These are phyloP conservation scores for Tetrapedia diversipes DNA, from an alignment of 2,888 invertebrate species.

Conservation along the genomic window DNA sequence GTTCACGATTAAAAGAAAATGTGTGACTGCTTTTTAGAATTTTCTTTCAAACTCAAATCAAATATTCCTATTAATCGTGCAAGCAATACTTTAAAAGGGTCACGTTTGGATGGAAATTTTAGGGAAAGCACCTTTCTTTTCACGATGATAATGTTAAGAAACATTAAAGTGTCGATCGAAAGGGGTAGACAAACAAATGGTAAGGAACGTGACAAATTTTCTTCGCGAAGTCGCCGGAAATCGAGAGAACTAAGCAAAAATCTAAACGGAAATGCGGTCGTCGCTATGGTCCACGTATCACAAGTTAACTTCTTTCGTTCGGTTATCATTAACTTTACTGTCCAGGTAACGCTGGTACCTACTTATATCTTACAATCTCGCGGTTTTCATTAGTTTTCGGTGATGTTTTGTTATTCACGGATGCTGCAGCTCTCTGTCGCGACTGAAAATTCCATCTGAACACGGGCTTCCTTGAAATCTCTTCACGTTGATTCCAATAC, in stretches of 20 bases:
- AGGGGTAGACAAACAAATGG: not conserved
- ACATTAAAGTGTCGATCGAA: not conserved
- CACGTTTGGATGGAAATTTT: too few relatives aligned
- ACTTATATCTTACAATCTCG: slow-evolving; percentile 18
- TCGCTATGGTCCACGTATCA: slow-evolving; percentile 60
- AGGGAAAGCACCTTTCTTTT: not conserved
- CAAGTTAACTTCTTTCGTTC: slow-evolving; percentile 39
- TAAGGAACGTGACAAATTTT: not conserved
- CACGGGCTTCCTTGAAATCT: not conserved
- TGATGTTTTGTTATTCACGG: slow-evolving; percentile 32
- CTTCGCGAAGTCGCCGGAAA: not conserved
- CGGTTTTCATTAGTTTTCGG: slow-evolving; percentile 2
- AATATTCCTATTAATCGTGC: not conserved
- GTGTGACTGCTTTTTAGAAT: not conserved
- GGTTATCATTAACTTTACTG: not conserved
- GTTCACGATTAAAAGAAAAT: too few relatives aligned
- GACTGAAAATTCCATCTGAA: not conserved
- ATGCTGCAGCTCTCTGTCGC: slow-evolving; percentile 15
- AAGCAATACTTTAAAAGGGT: too few relatives aligned
- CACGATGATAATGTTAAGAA: not conserved
- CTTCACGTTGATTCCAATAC: slow-evolving; percentile 85
- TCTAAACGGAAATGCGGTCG: slow-evolving; percentile 29
- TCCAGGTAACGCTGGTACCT: slow-evolving; percentile 20
- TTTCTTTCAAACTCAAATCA: not conserved
- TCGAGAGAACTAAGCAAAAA: slow-evolving; percentile 17